Conservation (phyloP, 2,888 invertebrate genomes). For the Lepidochitona cinerea region DNA sequence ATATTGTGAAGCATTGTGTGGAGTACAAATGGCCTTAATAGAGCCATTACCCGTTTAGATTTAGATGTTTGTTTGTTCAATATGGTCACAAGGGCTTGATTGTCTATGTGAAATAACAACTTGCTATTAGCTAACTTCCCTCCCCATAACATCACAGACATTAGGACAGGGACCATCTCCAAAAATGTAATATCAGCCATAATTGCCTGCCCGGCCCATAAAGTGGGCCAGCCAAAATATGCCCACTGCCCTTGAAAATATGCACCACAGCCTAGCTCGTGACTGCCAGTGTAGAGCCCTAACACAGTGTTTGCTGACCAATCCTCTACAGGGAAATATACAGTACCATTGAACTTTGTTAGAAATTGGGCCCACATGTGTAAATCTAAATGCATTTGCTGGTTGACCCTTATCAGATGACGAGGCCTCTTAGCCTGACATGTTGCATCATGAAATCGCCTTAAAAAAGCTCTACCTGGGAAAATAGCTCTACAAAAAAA, state of each 20-base stretch:
- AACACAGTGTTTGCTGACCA: slow-evolving; percentile 6
- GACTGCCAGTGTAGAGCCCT: slow-evolving; percentile 7
- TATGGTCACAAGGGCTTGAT: slow-evolving; percentile 3
- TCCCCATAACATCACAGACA: slow-evolving; percentile 4
- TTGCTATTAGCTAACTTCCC: background rate
- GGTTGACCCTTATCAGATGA: slow-evolving; percentile 11
- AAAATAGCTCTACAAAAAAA: slow-evolving; percentile 18
- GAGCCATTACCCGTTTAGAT: background rate
- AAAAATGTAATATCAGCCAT: slow-evolving; percentile 10
- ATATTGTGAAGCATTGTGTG: background rate
- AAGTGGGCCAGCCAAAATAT: background rate
- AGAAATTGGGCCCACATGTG: slow-evolving; percentile 17
- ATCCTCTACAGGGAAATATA: slow-evolving; percentile 3
- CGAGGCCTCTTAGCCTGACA: background rate
- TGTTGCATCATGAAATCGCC: slow-evolving; percentile 16
- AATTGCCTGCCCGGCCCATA: background rate
- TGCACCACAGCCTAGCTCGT: slow-evolving; percentile 3
- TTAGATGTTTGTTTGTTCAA: slow-evolving; percentile 14
- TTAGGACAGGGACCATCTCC: slow-evolving; percentile 7
- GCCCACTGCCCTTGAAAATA: slow-evolving; percentile 5
- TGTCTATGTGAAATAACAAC: slow-evolving; percentile 8
- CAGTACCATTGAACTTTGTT: slow-evolving; percentile 16
- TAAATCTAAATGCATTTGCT: slow-evolving; percentile 16
- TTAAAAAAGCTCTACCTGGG: slow-evolving; percentile 18
- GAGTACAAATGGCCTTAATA: slow-evolving; percentile 13